phyloP scores from a whole-genome alignment of 2,888 invertebrate species.

The Eristalinus sepulchralis region DNA sequence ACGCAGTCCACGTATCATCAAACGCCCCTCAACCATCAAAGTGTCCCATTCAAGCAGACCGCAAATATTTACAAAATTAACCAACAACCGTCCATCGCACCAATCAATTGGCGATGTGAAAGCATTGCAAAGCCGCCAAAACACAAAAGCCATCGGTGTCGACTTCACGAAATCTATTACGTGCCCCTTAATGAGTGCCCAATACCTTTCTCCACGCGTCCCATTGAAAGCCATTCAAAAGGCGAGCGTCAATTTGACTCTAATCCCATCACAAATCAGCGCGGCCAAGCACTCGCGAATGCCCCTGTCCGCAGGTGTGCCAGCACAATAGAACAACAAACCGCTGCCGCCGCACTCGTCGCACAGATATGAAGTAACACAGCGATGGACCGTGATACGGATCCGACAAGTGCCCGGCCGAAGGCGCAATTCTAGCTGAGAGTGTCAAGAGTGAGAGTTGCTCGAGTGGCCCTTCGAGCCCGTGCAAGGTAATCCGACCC shows the following conservation, averaged over 20 bases:
- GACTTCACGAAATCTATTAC: slow-evolving; percentile 5
- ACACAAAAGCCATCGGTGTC: slow-evolving; percentile 7
- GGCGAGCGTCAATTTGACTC: slow-evolving; percentile 16
- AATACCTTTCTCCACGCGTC: slow-evolving; percentile 13
- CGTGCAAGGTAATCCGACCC: not conserved
- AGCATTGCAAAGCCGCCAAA: slow-evolving; percentile 21
- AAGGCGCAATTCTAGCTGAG: not conserved
- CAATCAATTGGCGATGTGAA: slow-evolving; percentile 34
- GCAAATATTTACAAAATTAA: not conserved
- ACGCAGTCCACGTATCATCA: too few relatives aligned
- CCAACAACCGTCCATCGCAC: not conserved
- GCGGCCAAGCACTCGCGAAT: not conserved
- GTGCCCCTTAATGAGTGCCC: slow-evolving; percentile 25
- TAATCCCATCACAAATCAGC: slow-evolving; percentile 29
- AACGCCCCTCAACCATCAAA: not conserved
- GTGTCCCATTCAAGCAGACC: not conserved
- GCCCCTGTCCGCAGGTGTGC: not conserved
- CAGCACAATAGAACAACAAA: not conserved
- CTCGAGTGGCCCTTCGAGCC: not conserved
- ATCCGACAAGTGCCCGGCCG: not conserved
- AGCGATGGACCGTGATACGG: not conserved
- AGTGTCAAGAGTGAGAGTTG: slow-evolving; percentile 27
- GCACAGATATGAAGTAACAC: not conserved
- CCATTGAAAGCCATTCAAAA: slow-evolving; percentile 1
- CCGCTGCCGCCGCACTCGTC: not conserved